A percentile compares a stretch with the other conserved stretches of the same genome.
Evolutionary conservation across 2,888 invertebrate species (phyloP).

Genomic region (Dione vanillae): DNA sequence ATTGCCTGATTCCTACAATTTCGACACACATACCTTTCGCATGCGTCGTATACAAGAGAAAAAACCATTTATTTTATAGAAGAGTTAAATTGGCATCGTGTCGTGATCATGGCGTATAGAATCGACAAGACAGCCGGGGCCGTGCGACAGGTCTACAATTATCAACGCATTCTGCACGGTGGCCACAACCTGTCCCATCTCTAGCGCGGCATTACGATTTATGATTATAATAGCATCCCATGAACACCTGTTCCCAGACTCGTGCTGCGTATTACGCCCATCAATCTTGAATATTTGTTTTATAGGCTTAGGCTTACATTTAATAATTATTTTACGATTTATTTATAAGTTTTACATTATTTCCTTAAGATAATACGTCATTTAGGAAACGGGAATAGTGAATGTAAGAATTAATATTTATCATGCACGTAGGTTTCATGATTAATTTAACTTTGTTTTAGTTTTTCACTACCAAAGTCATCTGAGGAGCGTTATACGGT

Average conservation of each 20-base stretch:
- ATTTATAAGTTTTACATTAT: too few species aligned
- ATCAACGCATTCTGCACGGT: conserved; percentile 79
- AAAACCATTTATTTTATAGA: conserved; percentile 23
- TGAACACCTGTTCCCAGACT: conserved; percentile 56
- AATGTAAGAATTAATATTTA: too few species aligned
- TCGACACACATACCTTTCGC: conserved; percentile 35
- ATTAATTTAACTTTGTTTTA: too few species aligned
- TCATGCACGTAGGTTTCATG: too few species aligned
- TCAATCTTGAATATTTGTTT: conserved; percentile 19
- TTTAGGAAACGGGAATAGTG: too few species aligned
- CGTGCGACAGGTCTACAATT: conserved; percentile 82
- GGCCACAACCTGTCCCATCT: conserved; percentile 60
- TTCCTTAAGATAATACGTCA: too few species aligned
- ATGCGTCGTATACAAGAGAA: conserved; percentile 7
- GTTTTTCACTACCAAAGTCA: too few species aligned
- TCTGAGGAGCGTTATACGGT: too few species aligned
- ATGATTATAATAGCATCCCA: conserved; percentile 67
- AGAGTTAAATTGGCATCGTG: conserved; percentile 46
- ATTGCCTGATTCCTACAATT: conserved; percentile 17
- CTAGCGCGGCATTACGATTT: conserved; percentile 54
- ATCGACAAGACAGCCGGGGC: conserved; percentile 61
- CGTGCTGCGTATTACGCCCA: conserved; percentile 59
- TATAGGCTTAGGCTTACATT: background rate
- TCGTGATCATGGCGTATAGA: conserved; percentile 55
- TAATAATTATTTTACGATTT: background rate